A percentile compares a stretch with the other conserved stretches of the same genome.
Conservation (phyloP, 2,113 vertebrate species). For the Aviceda subcristata region DNA sequence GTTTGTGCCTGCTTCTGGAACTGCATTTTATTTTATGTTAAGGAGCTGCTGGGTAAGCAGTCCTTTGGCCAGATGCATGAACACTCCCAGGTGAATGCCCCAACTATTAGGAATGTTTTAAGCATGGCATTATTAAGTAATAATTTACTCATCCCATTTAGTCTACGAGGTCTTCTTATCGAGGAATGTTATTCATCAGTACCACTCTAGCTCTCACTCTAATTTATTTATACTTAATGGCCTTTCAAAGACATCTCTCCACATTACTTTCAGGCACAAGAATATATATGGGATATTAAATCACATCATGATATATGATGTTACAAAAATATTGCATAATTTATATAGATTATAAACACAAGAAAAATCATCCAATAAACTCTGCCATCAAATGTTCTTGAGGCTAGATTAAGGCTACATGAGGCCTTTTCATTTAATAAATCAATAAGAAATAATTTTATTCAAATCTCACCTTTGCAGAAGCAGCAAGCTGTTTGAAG, state of each 20-base stretch:
- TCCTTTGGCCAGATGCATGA: not conserved
- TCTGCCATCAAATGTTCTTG: not conserved
- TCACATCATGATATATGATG: slow-evolving; percentile 17
- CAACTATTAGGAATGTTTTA: slow-evolving; percentile 40
- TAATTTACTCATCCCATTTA: slow-evolving; percentile 49
- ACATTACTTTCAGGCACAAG: slow-evolving; percentile 39
- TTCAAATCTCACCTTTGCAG: slow-evolving; percentile 5
- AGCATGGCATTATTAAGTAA: slow-evolving; percentile 34
- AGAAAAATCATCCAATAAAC: slow-evolving; percentile 22
- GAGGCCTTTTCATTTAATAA: slow-evolving; percentile 13
- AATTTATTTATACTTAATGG: slow-evolving; percentile 57
- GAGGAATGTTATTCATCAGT: slow-evolving; percentile 28
- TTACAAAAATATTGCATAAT: slow-evolving; percentile 51
- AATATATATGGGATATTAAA: slow-evolving; percentile 47
- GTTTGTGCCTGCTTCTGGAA: not conserved
- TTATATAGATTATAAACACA: slow-evolving; percentile 30
- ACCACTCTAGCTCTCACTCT: slow-evolving; percentile 8
- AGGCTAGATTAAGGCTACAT: not conserved
- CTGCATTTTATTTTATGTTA: not conserved
- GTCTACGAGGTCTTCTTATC: not conserved
- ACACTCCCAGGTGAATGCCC: not conserved
- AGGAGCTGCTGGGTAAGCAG: not conserved
- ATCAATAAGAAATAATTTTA: not conserved
- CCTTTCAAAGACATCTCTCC: slow-evolving; percentile 42
- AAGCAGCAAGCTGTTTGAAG: not conserved